Evolutionary conservation across 1,140 invertebrate genomes (phyloP).

Genomic region (Frieseomelitta varia): DNA sequence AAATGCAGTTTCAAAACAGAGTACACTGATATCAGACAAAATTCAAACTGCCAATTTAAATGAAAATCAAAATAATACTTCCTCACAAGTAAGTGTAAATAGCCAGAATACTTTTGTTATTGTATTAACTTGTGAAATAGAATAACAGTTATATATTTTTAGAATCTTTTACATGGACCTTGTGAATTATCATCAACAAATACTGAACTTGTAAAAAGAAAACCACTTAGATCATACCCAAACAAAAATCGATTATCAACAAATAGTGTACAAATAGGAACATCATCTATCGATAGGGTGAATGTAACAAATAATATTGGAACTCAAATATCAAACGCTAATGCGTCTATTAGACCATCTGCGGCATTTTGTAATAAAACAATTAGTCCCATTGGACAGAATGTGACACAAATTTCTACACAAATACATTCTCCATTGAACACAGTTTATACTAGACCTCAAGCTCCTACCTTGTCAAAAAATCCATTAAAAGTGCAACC

Average conservation of each 20-base stretch:
- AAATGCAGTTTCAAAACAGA: conserved; percentile 67
- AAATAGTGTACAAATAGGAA: conserved; percentile 40
- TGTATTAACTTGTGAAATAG: conserved; percentile 3
- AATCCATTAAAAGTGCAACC: conserved; percentile 45
- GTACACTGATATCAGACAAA: conserved; percentile 56
- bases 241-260: conserved; percentile 48
- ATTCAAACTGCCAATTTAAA: conserved; percentile 52
- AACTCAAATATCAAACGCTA: conserved; percentile 45
- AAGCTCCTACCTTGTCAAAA: conserved; percentile 55
- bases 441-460: conserved; percentile 32
- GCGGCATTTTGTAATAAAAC: conserved; percentile 44
- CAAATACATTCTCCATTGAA: conserved; percentile 33
- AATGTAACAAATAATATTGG: conserved; percentile 37
- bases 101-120: background rate
- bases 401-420: conserved; percentile 45
- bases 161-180: conserved; percentile 36
- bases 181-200: conserved; percentile 30
- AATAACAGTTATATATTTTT: conserved; percentile 36
- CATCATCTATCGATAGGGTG: conserved; percentile 35
- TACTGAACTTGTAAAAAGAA: conserved; percentile 39
- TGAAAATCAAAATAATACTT: conserved; percentile 61
- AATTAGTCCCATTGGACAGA: conserved; percentile 43
- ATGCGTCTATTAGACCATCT: conserved; percentile 37
- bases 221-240: conserved; percentile 28
- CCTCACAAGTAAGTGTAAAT: conserved; percentile 42